Evolutionary conservation across 2,888 invertebrate genomes (phyloP), one percentile per base, ranked within the genome.

Genomic region (Rugalucina vietnamica): DNA sequence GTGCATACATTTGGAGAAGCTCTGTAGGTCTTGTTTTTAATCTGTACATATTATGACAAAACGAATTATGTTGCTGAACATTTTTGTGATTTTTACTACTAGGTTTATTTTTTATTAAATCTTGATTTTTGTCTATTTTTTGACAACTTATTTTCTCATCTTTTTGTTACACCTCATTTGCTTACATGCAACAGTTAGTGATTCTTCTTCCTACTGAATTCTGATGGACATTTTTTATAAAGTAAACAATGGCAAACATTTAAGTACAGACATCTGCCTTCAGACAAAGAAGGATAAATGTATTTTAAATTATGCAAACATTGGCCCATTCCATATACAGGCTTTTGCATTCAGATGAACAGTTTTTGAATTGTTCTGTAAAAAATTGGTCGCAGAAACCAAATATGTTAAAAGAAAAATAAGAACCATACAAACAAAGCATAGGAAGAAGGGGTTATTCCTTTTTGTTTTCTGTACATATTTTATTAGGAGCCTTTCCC

Each of bases 101-200:
- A 71, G 71, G 83, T 85, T 85, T 79, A 77, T 85, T 82, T 88
- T 79, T 65, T n/a, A n/a, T 85, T 82, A 82, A 84, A 29, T 84
- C 49, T 77, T 84, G 70, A 65, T 76, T 73, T 84, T 74, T 79
- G 76, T 84, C 81, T 81, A 82, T 86, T 86, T 86, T 87, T 78
- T 78, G 85, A 79, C 74, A 80, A 81, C 57, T 82, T 84, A 80
- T 86, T 81, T 81, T 37, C 50, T 29, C 57, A 71, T 76, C 32
- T 69, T 36, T 49, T 34, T 60, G 60, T 65, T 5, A 65, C 3
- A 65, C 65, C 65, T 10, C 32, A 65, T 12, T 43, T 34, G 65
- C 65, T 65, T 65, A 65, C 65, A 65, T 65, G 34, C 10, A 4
- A n/a, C n/a, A 54, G 54, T 34, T 2, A 8, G 43, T 43, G 18